Percentiles rank a stretch among this genome's conserved stretches.
Conservation (phyloP, 2,797 vertebrate species). For the Xerus rutilus region DNA sequence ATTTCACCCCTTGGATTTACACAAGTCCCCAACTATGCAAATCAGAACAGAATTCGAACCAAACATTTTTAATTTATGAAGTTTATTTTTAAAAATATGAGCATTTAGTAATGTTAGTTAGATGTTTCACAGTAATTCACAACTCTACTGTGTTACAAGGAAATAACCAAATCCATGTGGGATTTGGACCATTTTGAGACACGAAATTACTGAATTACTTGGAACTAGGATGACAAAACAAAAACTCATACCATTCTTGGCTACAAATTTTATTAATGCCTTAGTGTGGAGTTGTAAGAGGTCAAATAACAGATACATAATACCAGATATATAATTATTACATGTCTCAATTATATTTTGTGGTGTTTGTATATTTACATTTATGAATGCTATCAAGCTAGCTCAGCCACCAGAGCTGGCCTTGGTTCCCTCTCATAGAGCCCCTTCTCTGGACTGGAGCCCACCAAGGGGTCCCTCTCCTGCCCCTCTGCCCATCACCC, state of each 20-base stretch:
- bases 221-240: conserved; percentile 56
- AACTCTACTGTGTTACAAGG: conserved; percentile 35
- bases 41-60: conserved; percentile 46
- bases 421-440: conserved; percentile 9
- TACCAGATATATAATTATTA: background rate
- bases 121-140: conserved; percentile 51
- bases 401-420: background rate
- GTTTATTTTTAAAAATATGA: conserved; percentile 43
- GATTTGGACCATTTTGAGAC: conserved; percentile 56
- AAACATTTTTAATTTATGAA: conserved; percentile 18
- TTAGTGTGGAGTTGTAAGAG: conserved; percentile 1
- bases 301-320: conserved; percentile 4
- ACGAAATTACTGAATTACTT: conserved; percentile 47
- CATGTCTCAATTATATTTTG: background rate
- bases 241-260: conserved; percentile 58
- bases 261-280: conserved; percentile 32
- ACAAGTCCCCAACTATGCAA: conserved; percentile 21
- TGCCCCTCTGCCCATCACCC: conserved; percentile 1
- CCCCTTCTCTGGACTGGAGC: conserved; percentile 57
- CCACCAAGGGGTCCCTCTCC: conserved; percentile 33
- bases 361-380: background rate
- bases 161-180: conserved; percentile 59
- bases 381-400: background rate
- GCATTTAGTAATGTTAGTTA: conserved; percentile 48
- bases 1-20: background rate